Conservation (phyloP, 2,888 invertebrate species). For the Rhagonycha fulva region DNA sequence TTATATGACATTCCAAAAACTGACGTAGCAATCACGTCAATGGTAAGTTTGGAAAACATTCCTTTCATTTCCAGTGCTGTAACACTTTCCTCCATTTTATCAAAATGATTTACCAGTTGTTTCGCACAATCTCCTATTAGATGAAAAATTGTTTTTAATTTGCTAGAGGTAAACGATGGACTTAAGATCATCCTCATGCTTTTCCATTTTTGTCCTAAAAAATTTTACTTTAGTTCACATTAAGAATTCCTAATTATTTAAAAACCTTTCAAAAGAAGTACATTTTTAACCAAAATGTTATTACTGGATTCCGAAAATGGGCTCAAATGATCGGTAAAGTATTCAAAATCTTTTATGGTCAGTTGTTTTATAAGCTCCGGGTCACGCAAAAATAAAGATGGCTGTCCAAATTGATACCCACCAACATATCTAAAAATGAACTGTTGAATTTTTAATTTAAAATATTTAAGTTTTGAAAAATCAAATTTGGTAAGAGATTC, state of each 20-base stretch:
- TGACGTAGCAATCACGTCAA: slow-evolving; percentile 58
- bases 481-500: too few species aligned
- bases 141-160: slow-evolving; percentile 56
- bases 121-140: slow-evolving; percentile 49
- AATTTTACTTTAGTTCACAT: not conserved
- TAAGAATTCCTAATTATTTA: not conserved
- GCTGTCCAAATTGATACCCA: slow-evolving; percentile 52
- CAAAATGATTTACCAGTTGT: slow-evolving; percentile 29
- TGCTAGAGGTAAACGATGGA: slow-evolving; percentile 56
- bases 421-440: slow-evolving; percentile 40
- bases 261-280: not conserved
- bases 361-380: too few species aligned
- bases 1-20: slow-evolving; percentile 59
- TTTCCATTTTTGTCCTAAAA: slow-evolving; percentile 38
- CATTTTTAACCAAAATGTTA: not conserved
- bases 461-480: too few species aligned
- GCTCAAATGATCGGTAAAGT: not conserved
- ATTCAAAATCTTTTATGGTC: slow-evolving; percentile 41
- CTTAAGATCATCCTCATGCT: slow-evolving; percentile 55
- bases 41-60: slow-evolving; percentile 54
- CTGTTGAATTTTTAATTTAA: too few species aligned
- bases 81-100: slow-evolving; percentile 35
- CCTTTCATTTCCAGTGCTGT: slow-evolving; percentile 56
- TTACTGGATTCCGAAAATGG: not conserved
- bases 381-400: too few species aligned